Base-by-base conservation (phyloP, 1,140 invertebrate genomes). In the Arion vulgaris region DNA sequence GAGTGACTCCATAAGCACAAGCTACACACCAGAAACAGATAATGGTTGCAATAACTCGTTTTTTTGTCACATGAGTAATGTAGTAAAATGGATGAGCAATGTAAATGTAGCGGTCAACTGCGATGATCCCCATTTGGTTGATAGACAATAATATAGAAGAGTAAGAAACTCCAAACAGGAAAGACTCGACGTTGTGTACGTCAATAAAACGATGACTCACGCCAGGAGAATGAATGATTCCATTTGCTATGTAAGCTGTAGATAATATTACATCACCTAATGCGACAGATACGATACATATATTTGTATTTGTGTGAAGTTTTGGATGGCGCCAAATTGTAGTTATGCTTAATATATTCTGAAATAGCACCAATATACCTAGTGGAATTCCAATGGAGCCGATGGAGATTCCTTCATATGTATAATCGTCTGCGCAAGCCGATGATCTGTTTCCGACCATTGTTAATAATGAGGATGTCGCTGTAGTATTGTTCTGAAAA, bases 1-100 rank as follows among this genome's bases (percentile, higher is more conserved):
- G 53, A 23, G 53, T 57, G 9, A 19, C 45, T 49, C 45, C 45
- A 49, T 49, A 57, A 57, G 23, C 53, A 57, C 9, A 23, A 15
- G 53, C 53, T 57, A 57, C 4, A 57, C 15, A 23, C 53, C 53
- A 57, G 53, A 57, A 57, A n/a, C 17, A 57, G 23, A 57, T 57
- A 57, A 57, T 57, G 15, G 23, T n/a, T n/a, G 4, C 23, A 23
- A 19, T 4, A 57, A 57, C 53, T n/a, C 53, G 53, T 11, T 23
- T 57, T 23, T n/a, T 57, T 2, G 53, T 57, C 23, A 57, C 53
- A 23, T 57, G 5, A 15, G 2, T 57, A 19, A 57, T 57, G 53
- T 57, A 57, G 53, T 19, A 57, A 57, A 57, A 57, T 57, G 53
- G 53, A 57, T 57, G 53, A n/a, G 26, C 53, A 57, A 57, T 57